Evolutionary conservation across 2,888 invertebrate species (phyloP).

Genomic region (Athripsodes cinereus): DNA sequence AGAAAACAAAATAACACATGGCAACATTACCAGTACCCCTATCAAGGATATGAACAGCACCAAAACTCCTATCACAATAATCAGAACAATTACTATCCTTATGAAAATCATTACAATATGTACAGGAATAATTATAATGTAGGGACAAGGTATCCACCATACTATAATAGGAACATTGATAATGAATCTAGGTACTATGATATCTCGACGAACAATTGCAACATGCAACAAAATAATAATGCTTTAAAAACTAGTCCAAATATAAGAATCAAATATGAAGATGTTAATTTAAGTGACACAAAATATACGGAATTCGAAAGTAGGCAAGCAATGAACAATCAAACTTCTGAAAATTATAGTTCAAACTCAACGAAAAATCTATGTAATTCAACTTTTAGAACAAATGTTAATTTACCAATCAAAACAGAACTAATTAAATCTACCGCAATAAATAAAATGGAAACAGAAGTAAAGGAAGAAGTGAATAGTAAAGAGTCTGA

Average conservation of each 20-base stretch:
- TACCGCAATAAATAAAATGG: neutral
- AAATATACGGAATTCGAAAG: neutral
- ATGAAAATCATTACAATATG: neutral
- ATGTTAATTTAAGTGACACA: neutral
- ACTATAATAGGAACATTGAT: neutral
- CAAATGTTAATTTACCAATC: neutral
- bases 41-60: conserved; percentile 7
- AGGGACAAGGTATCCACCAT: neutral
- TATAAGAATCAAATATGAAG: neutral
- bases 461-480: too few relatives aligned
- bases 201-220: neutral
- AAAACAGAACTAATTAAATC: neutral
- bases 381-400: too few relatives aligned
- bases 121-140: conserved; percentile 7
- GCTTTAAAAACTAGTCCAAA: neutral
- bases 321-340: neutral
- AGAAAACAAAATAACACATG: neutral
- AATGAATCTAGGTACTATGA: neutral
- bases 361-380: too few relatives aligned
- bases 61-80: neutral
- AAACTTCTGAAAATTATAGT: neutral
- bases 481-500: neutral
- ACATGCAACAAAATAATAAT: neutral
- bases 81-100: neutral
- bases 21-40: conserved; percentile 8